Conservation (phyloP, 2,888 invertebrate genomes). For the Lamellibrachia satsuma region DNA sequence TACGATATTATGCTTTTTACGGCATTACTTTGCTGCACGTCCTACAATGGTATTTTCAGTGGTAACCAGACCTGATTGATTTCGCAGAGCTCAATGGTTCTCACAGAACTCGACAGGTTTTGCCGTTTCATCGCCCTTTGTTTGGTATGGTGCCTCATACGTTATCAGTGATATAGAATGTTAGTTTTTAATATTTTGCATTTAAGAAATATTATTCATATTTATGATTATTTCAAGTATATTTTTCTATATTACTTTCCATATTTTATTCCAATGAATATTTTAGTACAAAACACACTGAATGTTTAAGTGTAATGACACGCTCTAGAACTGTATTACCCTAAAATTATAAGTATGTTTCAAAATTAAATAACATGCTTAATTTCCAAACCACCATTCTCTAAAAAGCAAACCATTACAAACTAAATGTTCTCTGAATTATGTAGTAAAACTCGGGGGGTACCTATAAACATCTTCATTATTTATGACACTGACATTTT, state of each 20-base stretch:
- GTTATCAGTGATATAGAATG: too few species aligned
- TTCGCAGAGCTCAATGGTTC: too few species aligned
- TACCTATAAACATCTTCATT: background rate
- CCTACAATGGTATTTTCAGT: too few species aligned
- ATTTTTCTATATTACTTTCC: background rate
- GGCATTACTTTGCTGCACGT: too few species aligned
- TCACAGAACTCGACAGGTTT: too few species aligned
- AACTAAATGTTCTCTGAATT: background rate
- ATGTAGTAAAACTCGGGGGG: background rate
- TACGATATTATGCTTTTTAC: too few species aligned
- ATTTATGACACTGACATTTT: background rate
- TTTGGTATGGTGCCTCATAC: too few species aligned
- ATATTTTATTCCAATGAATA: background rate
- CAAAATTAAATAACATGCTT: background rate
- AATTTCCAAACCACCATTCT: background rate
- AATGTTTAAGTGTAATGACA: background rate
- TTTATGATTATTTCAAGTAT: background rate
- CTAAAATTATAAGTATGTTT: background rate
- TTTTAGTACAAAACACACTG: background rate
- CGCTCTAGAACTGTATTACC: background rate
- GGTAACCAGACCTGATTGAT: too few species aligned
- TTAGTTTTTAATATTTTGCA: background rate
- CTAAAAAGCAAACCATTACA: background rate
- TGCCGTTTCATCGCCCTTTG: too few species aligned
- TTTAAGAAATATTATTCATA: background rate